A percentile compares a stretch with the other conserved stretches of the same genome.
Conservation (phyloP, 1,140 invertebrate species). For the Tenebrio molitor region DNA sequence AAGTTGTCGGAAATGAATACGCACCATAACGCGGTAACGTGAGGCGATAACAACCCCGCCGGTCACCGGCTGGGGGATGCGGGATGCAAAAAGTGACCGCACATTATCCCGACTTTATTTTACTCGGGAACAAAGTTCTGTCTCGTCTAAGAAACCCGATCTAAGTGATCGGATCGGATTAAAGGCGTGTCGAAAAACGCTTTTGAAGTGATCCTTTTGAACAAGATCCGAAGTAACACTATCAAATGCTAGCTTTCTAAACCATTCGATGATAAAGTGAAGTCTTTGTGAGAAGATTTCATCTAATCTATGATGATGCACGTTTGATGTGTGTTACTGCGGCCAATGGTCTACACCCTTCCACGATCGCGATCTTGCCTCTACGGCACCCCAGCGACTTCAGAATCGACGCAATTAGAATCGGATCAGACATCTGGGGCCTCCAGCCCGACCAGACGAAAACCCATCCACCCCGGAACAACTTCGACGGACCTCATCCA, state of each 20-base stretch:
- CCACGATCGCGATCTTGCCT: constrained; percentile 3
- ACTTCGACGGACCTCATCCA: constrained; percentile 33
- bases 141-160: constrained; percentile 49
- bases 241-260: constrained; percentile 49
- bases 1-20: constrained; percentile 40
- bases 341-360: neutral
- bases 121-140: constrained; percentile 38
- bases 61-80: constrained; percentile 34
- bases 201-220: constrained; percentile 53
- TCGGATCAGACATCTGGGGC: constrained; percentile 36
- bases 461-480: constrained; percentile 11
- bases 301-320: constrained; percentile 37
- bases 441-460: constrained; percentile 6
- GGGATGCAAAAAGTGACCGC: constrained; percentile 45
- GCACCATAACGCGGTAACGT: constrained; percentile 39
- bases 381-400: constrained; percentile 31
- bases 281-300: constrained; percentile 36
- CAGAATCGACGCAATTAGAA: constrained; percentile 42
- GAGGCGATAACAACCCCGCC: constrained; percentile 32
- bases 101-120: constrained; percentile 46
- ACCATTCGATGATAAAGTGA: constrained; percentile 47
- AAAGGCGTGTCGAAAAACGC: constrained; percentile 51
- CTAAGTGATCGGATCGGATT: constrained; percentile 51
- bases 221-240: constrained; percentile 44
- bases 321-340: constrained; percentile 13